Evolutionary conservation across 2,797 vertebrate species (phyloP).

Genomic region (Intellagama lesueurii): DNA sequence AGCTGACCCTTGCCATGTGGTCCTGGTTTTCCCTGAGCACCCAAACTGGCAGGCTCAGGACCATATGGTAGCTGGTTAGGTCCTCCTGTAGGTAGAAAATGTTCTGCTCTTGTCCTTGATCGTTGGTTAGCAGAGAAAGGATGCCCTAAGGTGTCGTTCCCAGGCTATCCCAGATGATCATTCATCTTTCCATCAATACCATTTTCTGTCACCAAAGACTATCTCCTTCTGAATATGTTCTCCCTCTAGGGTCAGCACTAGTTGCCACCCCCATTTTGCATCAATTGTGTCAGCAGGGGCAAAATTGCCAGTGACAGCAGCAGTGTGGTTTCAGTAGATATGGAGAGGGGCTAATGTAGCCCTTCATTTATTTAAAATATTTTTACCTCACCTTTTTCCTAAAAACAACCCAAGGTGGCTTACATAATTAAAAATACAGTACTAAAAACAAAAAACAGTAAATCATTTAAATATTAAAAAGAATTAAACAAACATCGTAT

Average conservation of each 20-base stretch:
- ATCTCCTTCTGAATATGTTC: background rate
- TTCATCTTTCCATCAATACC: background rate
- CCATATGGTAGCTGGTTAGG: background rate
- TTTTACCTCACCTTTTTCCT: too few species aligned
- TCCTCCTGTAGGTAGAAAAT: background rate
- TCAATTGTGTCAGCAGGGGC: background rate
- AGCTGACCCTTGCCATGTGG: background rate
- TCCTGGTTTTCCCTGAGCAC: conserved; percentile 2
- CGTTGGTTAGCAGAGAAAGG: background rate
- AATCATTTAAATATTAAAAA: too few species aligned
- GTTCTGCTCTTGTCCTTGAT: background rate
- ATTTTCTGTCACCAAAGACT: background rate
- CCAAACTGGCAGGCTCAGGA: background rate
- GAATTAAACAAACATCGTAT: too few species aligned
- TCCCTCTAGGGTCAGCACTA: background rate
- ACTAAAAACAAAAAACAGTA: too few species aligned
- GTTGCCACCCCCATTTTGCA: background rate
- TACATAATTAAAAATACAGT: too few species aligned
- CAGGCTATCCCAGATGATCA: background rate
- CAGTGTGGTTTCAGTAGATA: background rate
- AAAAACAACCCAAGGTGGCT: too few species aligned
- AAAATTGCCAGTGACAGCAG: background rate
- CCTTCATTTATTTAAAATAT: too few species aligned
- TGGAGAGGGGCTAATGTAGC: background rate
- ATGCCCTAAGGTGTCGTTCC: background rate